phyloP scores from a whole-genome alignment of 2,888 invertebrate genomes.

The Alitta virens region DNA sequence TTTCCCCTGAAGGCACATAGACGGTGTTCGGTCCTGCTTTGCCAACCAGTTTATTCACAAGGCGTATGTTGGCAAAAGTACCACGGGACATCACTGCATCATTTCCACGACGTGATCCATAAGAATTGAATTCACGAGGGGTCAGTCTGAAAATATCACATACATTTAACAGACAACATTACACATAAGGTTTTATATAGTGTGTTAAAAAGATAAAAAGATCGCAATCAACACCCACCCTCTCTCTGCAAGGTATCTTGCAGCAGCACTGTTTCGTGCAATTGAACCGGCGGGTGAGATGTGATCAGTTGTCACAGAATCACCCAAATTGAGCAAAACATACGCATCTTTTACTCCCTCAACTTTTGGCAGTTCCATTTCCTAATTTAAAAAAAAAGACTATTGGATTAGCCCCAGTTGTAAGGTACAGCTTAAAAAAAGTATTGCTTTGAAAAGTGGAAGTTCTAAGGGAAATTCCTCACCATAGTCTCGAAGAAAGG shows the following conservation, averaged over 20 bases:
- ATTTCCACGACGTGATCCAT: conserved; percentile 94
- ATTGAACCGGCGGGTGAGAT: conserved; percentile 98
- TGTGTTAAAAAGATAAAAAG: no score
- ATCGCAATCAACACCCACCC: conserved; percentile 62
- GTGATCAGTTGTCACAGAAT: conserved; percentile 98
- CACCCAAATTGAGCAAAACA: conserved; percentile 77
- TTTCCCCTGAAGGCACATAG: conserved; percentile 83
- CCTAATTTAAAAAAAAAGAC: conserved; percentile 32
- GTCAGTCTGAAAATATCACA: conserved; percentile 65
- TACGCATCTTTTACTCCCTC: conserved; percentile 71
- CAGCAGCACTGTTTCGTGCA: conserved; percentile 90
- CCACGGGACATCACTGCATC: conserved; percentile 97
- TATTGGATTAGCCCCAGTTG: neutral
- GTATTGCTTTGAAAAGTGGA: neutral
- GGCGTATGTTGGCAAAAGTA: conserved; percentile 95
- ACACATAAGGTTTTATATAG: no score
- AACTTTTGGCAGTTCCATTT: conserved; percentile 64
- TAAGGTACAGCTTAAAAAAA: neutral
- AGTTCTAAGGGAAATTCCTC: conserved; percentile 26
- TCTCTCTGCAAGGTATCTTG: conserved; percentile 67
- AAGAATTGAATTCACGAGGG: conserved; percentile 95
- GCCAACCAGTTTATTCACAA: conserved; percentile 75
- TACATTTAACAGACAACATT: no score
- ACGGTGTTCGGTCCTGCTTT: conserved; percentile 76
- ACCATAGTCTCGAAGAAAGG: conserved; percentile 92